These are phyloP conservation scores for Drosophila sordidula DNA, from an alignment of 2,888 invertebrate genomes.

Conservation along the genomic window DNA sequence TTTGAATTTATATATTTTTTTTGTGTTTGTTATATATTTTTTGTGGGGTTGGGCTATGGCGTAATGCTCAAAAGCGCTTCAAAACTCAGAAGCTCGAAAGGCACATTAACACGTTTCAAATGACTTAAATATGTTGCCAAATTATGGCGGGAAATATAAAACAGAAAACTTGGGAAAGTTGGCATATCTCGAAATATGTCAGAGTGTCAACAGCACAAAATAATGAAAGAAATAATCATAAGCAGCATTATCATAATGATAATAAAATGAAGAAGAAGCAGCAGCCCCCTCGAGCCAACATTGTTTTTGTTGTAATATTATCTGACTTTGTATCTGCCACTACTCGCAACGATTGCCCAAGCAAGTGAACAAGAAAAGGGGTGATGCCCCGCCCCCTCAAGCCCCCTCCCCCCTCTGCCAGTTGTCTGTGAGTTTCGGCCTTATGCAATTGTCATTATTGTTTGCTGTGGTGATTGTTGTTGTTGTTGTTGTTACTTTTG, in stretches of 20 bases:
- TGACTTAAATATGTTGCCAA: conserved; percentile 67
- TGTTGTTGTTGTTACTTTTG: conserved; percentile 34
- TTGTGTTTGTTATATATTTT: conserved; percentile 2
- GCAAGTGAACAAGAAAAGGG: conserved; percentile 32
- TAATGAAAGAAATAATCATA: conserved; percentile 49
- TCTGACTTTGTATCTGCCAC: conserved; percentile 45
- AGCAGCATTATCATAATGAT: conserved; percentile 38
- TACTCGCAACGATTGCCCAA: conserved; percentile 36
- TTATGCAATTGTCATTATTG: conserved; percentile 63
- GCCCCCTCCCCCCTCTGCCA: background rate
- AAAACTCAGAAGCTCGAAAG: conserved; percentile 48
- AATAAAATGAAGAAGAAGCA: conserved; percentile 10
- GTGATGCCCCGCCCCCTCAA: conserved; percentile 10
- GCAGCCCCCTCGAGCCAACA: conserved; percentile 15
- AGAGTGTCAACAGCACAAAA: conserved; percentile 56
- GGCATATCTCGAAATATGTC: conserved; percentile 63
- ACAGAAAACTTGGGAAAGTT: conserved; percentile 64
- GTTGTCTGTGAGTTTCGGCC: conserved; percentile 31
- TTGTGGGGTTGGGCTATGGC: conserved; percentile 16
- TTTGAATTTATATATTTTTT: conserved; percentile 10
- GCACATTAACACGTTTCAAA: conserved; percentile 72
- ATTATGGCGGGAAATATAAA: conserved; percentile 48
- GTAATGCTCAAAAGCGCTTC: conserved; percentile 43
- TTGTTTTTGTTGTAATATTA: conserved; percentile 42
- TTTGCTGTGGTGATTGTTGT: conserved; percentile 24